Conservation (phyloP, 2,113 vertebrate genomes). For the Microtus ochrogaster region DNA sequence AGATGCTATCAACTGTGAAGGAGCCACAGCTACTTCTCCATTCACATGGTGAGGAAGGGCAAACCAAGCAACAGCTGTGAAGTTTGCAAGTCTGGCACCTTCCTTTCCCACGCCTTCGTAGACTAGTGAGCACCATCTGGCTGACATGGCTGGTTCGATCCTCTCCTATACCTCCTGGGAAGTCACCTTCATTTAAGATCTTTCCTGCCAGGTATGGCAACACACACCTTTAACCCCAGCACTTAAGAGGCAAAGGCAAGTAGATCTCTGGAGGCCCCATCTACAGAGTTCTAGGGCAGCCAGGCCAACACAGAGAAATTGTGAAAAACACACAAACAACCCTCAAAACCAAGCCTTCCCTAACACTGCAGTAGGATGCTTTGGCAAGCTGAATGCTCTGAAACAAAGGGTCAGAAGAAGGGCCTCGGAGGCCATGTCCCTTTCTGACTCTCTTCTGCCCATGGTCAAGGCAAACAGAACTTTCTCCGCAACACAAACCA, state of each 20-base stretch:
- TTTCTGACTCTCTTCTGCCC: background rate
- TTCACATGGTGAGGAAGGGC: background rate
- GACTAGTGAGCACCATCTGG: background rate
- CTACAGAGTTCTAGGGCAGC: background rate
- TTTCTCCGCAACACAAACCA: background rate
- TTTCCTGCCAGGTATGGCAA: background rate
- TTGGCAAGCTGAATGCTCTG: background rate
- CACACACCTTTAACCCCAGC: background rate
- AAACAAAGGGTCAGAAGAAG: background rate
- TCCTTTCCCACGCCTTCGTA: background rate
- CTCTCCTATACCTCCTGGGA: background rate
- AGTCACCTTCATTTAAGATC: background rate
- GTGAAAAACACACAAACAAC: background rate
- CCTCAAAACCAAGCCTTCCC: background rate
- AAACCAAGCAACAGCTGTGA: background rate
- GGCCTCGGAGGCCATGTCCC: background rate
- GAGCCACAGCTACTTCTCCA: background rate
- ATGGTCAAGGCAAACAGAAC: background rate
- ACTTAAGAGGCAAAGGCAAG: background rate
- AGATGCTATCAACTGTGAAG: background rate
- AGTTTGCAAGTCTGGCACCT: background rate
- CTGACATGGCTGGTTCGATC: background rate
- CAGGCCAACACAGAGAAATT: background rate
- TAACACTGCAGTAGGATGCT: background rate
- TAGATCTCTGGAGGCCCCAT: background rate